phyloP scores from a whole-genome alignment of 2,888 invertebrate genomes.

The Hipparchia sbordonii region DNA sequence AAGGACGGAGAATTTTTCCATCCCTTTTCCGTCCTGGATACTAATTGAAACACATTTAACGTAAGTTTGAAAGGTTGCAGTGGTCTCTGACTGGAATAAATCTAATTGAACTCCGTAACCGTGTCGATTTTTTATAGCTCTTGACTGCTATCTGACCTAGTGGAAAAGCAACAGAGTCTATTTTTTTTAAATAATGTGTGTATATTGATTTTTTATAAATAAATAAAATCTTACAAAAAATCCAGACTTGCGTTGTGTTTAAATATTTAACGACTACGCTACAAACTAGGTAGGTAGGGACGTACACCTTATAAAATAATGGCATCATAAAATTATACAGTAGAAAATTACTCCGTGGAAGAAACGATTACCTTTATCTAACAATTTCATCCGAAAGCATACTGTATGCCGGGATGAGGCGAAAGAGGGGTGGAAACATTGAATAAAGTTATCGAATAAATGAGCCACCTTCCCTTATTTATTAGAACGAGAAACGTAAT shows the following conservation, averaged over 20 bases:
- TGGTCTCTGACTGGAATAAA: too few relatives aligned
- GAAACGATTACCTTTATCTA: conserved; percentile 54
- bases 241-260: background rate
- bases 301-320: conserved; percentile 15
- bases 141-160: too few relatives aligned
- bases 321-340: conserved; percentile 38
- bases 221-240: background rate
- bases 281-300: too few relatives aligned
- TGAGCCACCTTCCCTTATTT: conserved; percentile 62
- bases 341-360: conserved; percentile 29
- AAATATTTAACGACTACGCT: background rate
- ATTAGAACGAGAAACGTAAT: conserved; percentile 63
- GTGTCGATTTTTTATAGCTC: too few relatives aligned
- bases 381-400: conserved; percentile 60
- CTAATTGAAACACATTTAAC: too few relatives aligned
- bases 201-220: too few relatives aligned
- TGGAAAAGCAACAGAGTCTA: too few relatives aligned
- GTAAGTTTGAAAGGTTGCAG: too few relatives aligned
- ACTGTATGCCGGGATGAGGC: conserved; percentile 50
- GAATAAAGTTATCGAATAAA: conserved; percentile 75
- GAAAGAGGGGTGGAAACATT: conserved; percentile 74
- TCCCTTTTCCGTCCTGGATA: too few relatives aligned
- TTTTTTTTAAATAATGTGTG: too few relatives aligned
- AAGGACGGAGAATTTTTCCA: too few relatives aligned
- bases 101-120: too few relatives aligned